Conservation (phyloP, 1,140 invertebrate species). For the Acromyrmex heyeri region DNA sequence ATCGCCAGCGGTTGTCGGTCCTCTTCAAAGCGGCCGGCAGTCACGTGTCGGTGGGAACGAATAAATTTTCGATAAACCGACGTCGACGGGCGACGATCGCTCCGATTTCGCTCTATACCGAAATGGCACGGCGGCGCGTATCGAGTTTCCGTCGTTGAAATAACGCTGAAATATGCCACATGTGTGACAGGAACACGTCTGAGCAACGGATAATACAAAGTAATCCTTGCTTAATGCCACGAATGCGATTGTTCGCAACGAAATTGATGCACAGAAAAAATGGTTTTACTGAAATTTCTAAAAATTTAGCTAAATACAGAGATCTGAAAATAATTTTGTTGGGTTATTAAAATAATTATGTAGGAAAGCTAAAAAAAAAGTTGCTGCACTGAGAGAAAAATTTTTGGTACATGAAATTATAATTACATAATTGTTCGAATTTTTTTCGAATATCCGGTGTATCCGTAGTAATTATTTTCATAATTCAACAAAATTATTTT, state of each 20-base stretch:
- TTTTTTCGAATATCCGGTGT: no score
- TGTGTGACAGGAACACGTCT: conserved; percentile 68
- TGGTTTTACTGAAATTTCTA: no score
- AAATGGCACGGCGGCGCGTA: conserved; percentile 70
- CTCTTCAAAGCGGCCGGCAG: conserved; percentile 71
- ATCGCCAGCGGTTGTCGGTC: conserved; percentile 67
- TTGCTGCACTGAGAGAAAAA: no score
- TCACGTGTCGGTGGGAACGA: conserved; percentile 71
- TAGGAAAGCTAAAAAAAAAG: no score
- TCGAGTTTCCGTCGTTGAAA: conserved; percentile 75
- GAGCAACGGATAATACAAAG: conserved; percentile 64
- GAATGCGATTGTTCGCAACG: not conserved
- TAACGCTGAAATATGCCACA: conserved; percentile 76
- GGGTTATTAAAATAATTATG: no score
- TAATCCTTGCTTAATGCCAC: conserved; percentile 57
- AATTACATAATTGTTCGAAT: no score
- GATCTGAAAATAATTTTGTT: no score
- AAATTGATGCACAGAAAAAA: conserved; percentile 2
- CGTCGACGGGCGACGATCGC: conserved; percentile 72
- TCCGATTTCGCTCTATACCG: conserved; percentile 72
- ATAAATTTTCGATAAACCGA: conserved; percentile 78
- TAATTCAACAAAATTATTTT: no score
- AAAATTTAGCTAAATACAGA: no score
- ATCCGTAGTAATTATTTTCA: no score
- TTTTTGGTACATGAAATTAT: no score